Conservation (phyloP, 2,888 invertebrate species). For the Drosophila limbata region DNA sequence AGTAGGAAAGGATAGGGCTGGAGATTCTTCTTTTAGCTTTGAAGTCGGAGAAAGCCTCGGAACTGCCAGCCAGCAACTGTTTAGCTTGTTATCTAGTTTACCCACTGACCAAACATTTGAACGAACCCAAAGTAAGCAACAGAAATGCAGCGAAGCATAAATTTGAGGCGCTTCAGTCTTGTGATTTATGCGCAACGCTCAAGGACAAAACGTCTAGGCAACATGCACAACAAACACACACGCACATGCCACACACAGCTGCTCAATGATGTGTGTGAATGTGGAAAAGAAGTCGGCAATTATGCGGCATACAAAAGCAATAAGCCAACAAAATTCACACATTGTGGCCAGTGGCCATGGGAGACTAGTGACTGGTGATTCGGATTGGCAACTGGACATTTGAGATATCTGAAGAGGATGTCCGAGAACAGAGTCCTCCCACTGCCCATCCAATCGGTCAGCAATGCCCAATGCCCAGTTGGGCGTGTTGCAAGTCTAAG, state of each 20-base stretch:
- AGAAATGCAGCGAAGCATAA: slow-evolving; percentile 74
- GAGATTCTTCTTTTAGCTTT: neutral
- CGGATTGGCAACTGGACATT: slow-evolving; percentile 67
- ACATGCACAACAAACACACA: slow-evolving; percentile 18
- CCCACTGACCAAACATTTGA: slow-evolving; percentile 57
- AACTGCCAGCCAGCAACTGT: slow-evolving; percentile 16
- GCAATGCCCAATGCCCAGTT: slow-evolving; percentile 54
- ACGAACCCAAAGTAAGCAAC: slow-evolving; percentile 22
- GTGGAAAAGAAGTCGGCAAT: slow-evolving; percentile 79
- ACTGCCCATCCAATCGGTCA: slow-evolving; percentile 31
- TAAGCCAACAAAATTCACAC: slow-evolving; percentile 80
- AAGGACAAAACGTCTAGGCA: slow-evolving; percentile 64
- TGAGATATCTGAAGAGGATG: slow-evolving; percentile 68
- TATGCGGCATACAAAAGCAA: slow-evolving; percentile 81
- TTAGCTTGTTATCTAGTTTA: slow-evolving; percentile 61
- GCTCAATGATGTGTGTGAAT: slow-evolving; percentile 70
- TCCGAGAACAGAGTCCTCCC: slow-evolving; percentile 29
- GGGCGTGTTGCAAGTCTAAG: slow-evolving; percentile 78
- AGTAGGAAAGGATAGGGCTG: neutral
- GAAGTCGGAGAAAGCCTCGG: slow-evolving; percentile 4
- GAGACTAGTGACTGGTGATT: slow-evolving; percentile 14
- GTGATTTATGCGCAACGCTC: slow-evolving; percentile 74
- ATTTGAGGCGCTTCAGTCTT: slow-evolving; percentile 55
- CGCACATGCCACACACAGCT: slow-evolving; percentile 8
- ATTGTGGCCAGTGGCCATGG: slow-evolving; percentile 64